phyloP scores from a whole-genome alignment of 2,888 invertebrate genomes.

The Hypercompe scribonia region DNA sequence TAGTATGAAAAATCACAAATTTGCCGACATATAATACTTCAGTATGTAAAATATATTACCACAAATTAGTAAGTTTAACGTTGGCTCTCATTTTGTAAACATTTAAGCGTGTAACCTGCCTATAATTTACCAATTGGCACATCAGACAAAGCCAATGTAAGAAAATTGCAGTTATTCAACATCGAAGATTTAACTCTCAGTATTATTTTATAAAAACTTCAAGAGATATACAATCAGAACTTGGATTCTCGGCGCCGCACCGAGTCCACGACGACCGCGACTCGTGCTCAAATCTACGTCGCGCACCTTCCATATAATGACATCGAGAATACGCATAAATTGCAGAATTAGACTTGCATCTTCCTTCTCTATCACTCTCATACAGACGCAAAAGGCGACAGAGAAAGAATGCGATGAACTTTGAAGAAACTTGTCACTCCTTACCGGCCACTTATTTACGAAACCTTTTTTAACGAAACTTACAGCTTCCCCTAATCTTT shows the following conservation, averaged over 20 bases:
- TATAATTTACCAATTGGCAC: slow-evolving; percentile 36
- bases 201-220: slow-evolving; percentile 55
- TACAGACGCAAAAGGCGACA: slow-evolving; percentile 21
- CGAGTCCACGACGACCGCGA: neutral
- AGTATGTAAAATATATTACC: neutral
- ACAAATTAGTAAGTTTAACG: neutral
- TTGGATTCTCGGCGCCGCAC: slow-evolving; percentile 22
- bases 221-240: slow-evolving; percentile 37
- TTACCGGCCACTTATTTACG: slow-evolving; percentile 46
- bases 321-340: slow-evolving; percentile 25
- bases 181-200: slow-evolving; percentile 44
- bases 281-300: slow-evolving; percentile 10
- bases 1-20: too few species aligned
- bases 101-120: slow-evolving; percentile 26
- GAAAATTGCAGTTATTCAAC: slow-evolving; percentile 47
- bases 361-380: slow-evolving; percentile 24
- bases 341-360: slow-evolving; percentile 28
- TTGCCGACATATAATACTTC: neutral
- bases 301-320: slow-evolving; percentile 19
- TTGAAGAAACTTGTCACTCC: slow-evolving; percentile 28
- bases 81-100: neutral
- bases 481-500: slow-evolving; percentile 64
- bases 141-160: slow-evolving; percentile 37
- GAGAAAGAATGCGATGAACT: slow-evolving; percentile 24
- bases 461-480: slow-evolving; percentile 51